Percentiles rank a stretch among this genome's conserved stretches.
phyloP scores from a whole-genome alignment of 2,113 vertebrate genomes.

The Etheostoma spectabile region DNA sequence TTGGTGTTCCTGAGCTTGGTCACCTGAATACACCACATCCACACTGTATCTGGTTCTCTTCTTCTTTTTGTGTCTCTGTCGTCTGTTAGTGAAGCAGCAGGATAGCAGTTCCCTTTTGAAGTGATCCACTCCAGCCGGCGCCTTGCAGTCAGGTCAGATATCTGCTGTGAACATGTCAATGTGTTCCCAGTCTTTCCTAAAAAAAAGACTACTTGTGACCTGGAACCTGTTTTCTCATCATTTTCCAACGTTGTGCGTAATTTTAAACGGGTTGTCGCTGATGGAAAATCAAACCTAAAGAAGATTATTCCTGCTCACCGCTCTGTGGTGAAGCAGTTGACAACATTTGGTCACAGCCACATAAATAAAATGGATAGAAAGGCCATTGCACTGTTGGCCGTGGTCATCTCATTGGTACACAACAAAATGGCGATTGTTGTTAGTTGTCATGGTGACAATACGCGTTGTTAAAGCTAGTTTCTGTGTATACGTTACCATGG shows the following conservation, averaged over 20 bases:
- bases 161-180: background rate
- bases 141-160: background rate
- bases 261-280: background rate
- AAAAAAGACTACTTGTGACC: background rate
- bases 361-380: too few relatives aligned
- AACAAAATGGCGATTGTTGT: too few relatives aligned
- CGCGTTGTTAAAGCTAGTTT: too few relatives aligned
- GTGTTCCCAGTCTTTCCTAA: background rate
- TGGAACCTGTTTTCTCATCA: background rate
- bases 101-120: background rate
- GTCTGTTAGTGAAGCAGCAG: background rate
- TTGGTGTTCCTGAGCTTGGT: background rate
- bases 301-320: background rate
- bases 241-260: background rate
- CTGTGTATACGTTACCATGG: too few relatives aligned
- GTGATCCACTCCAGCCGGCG: background rate
- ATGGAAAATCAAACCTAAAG: background rate
- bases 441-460: too few relatives aligned
- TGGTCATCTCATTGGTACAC: too few relatives aligned
- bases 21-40: background rate
- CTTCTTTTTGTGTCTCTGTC: too few relatives aligned
- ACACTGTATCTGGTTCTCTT: background rate
- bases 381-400: too few relatives aligned
- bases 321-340: too few relatives aligned
- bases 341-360: too few relatives aligned